A percentile compares a stretch with the other conserved stretches of the same genome.
These are phyloP conservation scores for Synodontis membranacea DNA, from an alignment of 2,113 vertebrate species.

Conservation along the genomic window DNA sequence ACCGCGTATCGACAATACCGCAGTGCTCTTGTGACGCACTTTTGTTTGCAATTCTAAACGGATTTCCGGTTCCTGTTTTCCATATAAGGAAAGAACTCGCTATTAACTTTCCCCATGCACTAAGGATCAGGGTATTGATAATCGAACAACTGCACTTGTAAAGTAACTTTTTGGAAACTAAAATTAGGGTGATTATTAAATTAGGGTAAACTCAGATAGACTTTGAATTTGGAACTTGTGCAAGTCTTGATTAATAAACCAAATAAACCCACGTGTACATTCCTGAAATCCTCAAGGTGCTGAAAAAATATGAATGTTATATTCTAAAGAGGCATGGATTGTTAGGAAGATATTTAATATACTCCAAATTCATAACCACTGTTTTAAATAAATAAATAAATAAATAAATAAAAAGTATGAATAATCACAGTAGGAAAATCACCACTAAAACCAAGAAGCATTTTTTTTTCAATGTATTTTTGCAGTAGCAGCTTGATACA, in stretches of 20 bases:
- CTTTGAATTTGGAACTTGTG: neutral
- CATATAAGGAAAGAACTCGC: neutral
- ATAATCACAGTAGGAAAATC: neutral
- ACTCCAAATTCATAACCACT: neutral
- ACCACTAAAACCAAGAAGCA: neutral
- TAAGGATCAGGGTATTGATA: neutral
- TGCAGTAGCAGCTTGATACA: neutral
- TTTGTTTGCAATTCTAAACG: slow-evolving; percentile 4
- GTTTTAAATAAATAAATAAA: neutral
- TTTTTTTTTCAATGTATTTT: neutral
- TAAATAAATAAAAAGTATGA: no score
- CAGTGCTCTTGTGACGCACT: slow-evolving; percentile 34
- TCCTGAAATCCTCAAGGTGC: neutral
- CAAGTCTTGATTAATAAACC: neutral
- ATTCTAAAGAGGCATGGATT: neutral
- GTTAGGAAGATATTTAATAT: neutral
- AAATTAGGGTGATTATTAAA: neutral
- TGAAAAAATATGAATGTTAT: neutral
- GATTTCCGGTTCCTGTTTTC: slow-evolving; percentile 18
- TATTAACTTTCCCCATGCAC: neutral
- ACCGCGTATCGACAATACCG: neutral
- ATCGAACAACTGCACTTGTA: neutral
- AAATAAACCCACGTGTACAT: neutral
- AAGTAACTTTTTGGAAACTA: neutral
- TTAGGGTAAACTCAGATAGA: neutral